Conservation (phyloP, 2,888 invertebrate genomes). For the Protula sp. region DNA sequence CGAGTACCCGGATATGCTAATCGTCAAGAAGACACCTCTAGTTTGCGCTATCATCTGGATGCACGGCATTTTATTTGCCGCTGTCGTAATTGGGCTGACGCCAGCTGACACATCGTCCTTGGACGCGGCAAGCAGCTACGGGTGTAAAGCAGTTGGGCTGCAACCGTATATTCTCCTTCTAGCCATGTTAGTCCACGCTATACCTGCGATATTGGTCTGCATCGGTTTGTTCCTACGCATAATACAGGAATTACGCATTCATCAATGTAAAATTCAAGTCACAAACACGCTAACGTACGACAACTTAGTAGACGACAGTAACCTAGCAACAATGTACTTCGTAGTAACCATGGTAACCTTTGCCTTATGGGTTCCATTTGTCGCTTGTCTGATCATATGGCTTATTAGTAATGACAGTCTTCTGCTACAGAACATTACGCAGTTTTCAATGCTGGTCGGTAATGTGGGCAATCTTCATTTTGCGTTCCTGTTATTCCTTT, state of each 20-base stretch:
- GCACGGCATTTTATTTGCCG: not conserved
- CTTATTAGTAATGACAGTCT: not conserved
- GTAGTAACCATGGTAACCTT: not conserved
- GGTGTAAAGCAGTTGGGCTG: slow-evolving; percentile 7
- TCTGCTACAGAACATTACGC: too few relatives aligned
- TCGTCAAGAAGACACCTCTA: not conserved
- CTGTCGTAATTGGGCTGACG: too few relatives aligned
- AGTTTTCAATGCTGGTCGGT: too few relatives aligned
- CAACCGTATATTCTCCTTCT: not conserved
- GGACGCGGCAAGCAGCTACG: not conserved
- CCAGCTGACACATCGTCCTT: too few relatives aligned
- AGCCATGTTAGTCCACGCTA: not conserved
- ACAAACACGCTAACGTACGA: slow-evolving; percentile 17
- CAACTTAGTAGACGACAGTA: slow-evolving; percentile 8
- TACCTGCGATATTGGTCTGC: not conserved
- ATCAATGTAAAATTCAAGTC: slow-evolving; percentile 17
- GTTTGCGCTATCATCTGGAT: not conserved
- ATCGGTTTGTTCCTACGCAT: slow-evolving; percentile 1
- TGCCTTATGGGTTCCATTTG: slow-evolving; percentile 5
- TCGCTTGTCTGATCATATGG: not conserved
- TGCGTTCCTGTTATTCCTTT: too few relatives aligned
- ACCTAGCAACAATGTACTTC: slow-evolving; percentile 4
- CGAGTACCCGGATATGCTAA: not conserved
- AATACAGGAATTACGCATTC: slow-evolving; percentile 1
- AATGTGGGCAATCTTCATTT: too few relatives aligned